A percentile compares a stretch with the other conserved stretches of the same genome.
Evolutionary conservation across 2,113 vertebrate species (phyloP).

Genomic region (Crotalus tigris): DNA sequence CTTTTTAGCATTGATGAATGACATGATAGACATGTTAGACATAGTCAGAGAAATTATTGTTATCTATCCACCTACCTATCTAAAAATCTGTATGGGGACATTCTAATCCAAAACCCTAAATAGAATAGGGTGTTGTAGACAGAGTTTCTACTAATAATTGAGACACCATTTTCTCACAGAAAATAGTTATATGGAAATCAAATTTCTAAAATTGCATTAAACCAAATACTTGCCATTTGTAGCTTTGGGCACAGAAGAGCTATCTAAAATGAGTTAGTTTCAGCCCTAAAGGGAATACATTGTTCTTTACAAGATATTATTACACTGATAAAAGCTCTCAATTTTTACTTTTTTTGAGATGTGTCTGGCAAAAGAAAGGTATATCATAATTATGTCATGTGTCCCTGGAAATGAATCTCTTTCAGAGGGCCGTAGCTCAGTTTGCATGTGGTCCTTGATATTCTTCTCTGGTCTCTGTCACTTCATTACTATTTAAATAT

Average conservation of each 20-base stretch:
- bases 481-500: slow-evolving; percentile 77
- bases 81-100: background rate
- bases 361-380: slow-evolving; percentile 41
- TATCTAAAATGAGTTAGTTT: slow-evolving; percentile 29
- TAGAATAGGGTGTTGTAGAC: background rate
- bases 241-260: slow-evolving; percentile 33
- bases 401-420: slow-evolving; percentile 47
- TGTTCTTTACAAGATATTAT: slow-evolving; percentile 35
- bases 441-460: slow-evolving; percentile 52
- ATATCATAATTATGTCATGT: slow-evolving; percentile 44
- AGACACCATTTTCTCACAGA: background rate
- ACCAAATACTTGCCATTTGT: slow-evolving; percentile 14
- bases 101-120: background rate
- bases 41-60: background rate
- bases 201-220: slow-evolving; percentile 19
- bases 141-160: background rate
- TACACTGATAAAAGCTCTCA: slow-evolving; percentile 27
- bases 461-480: slow-evolving; percentile 55
- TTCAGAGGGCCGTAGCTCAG: slow-evolving; percentile 49
- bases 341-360: slow-evolving; percentile 41
- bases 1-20: background rate
- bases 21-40: background rate
- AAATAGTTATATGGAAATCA: background rate
- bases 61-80: background rate
- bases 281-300: slow-evolving; percentile 49